These are phyloP conservation scores for Aricia agestis DNA, from an alignment of 1,140 invertebrate genomes.

Conservation along the genomic window DNA sequence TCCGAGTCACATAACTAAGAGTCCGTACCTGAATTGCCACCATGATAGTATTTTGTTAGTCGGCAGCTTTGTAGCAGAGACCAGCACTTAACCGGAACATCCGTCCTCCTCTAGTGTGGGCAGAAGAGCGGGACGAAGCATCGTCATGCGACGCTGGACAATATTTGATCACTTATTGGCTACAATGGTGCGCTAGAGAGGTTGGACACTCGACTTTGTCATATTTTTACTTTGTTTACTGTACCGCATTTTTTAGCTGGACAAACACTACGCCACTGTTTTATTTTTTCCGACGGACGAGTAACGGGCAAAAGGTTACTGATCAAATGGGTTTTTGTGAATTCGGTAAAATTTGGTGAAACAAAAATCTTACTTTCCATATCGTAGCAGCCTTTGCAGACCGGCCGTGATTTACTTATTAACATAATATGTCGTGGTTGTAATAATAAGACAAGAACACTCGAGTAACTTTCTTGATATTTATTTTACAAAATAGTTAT, in stretches of 20 bases:
- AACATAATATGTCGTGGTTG: too few species aligned
- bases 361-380: not conserved
- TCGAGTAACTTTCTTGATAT: too few species aligned
- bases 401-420: too few species aligned
- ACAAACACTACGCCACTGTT: constrained; percentile 8
- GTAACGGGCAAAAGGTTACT: not conserved
- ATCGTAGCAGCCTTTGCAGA: too few species aligned
- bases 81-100: constrained; percentile 32
- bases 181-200: constrained; percentile 45
- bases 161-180: constrained; percentile 65
- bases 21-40: constrained; percentile 61
- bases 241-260: constrained; percentile 28
- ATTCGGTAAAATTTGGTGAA: not conserved
- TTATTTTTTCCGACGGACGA: constrained; percentile 3
- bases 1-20: constrained; percentile 6
- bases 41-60: constrained; percentile 69
- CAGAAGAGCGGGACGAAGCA: constrained; percentile 34
- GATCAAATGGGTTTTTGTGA: not conserved
- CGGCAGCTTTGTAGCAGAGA: constrained; percentile 62
- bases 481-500: too few species aligned
- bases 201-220: constrained; percentile 38
- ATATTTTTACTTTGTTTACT: constrained; percentile 43
- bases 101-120: constrained; percentile 33
- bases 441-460: too few species aligned
- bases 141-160: constrained; percentile 47